Evolutionary conservation across 2,113 vertebrate species (phyloP), one percentile per base, ranked within the genome.

Genomic region (Noctilio leporinus): DNA sequence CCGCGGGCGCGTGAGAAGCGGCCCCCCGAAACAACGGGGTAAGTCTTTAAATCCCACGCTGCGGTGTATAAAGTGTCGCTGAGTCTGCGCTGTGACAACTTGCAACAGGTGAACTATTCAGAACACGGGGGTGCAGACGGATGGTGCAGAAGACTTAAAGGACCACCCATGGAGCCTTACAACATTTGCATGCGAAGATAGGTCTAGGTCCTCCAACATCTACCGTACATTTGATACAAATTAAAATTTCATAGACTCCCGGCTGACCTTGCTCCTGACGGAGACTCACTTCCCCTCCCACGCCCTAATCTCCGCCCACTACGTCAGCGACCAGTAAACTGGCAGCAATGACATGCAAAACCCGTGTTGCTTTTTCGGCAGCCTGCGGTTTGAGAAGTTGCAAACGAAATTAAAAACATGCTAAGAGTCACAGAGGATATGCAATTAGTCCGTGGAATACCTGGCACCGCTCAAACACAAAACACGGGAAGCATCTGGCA

Each of bases 281-380:
- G 95, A 98, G 97, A 96, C 98, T 98, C 98, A 97, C 98, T 98
- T 97, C 97, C 95, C 97, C 97, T 88, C 97, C 97, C 96, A 43
- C 93, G 43, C 67, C 78, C 90, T 87, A 94, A 97, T 98, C 97
- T 95, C 96, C 97, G 97, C 97, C 93, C 83, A 96, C 30, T 92
- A 96, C 96, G 97, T 98, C 98, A 96, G 95, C 97, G 96, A 95
- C 97, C 19, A 96, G 97, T 96, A 97, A 98, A 98, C 57, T 97
- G 98, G 98, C 98, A 98, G 97, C 98, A 98, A 98, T 98, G 98
- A 98, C 87, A 98, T 98, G 97, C 98, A 98, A 98, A 86, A 97
- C 90, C 96, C 84, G 89, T 96, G 97, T 96, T 98, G 97, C 97
- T 98, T 97, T 97, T 95, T 97, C 96, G 97, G 98, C 98, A 98